A percentile compares a stretch with the other conserved stretches of the same genome.
These are phyloP conservation scores for Upupa epops DNA, from an alignment of 2,113 vertebrate genomes.

Conservation along the genomic window DNA sequence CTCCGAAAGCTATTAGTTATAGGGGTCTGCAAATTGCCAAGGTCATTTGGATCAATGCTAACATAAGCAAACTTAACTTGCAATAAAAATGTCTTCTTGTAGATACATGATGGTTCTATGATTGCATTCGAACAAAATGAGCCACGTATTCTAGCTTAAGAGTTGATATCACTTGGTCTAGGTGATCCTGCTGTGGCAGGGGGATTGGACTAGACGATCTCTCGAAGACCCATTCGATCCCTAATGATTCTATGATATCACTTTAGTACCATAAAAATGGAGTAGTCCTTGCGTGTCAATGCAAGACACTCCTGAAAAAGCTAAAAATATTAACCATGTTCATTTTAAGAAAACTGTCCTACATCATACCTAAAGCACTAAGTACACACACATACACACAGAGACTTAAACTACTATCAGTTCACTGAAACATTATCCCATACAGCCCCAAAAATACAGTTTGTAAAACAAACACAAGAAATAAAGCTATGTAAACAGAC, in stretches of 20 bases:
- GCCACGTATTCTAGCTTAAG: not conserved
- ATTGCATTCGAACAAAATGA: not conserved
- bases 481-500: not conserved
- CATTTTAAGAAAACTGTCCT: not conserved
- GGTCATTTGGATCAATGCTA: not conserved
- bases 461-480: not conserved
- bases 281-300: not conserved
- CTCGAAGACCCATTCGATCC: no score
- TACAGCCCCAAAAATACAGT: not conserved
- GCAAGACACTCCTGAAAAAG: not conserved
- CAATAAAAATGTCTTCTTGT: not conserved
- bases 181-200: no score
- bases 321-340: not conserved
- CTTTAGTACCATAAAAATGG: not conserved
- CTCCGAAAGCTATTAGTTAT: slow-evolving; percentile 16
- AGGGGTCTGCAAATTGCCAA: not conserved
- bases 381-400: not conserved
- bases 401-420: not conserved
- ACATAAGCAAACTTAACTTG: not conserved
- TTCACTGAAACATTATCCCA: not conserved
- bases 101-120: not conserved
- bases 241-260: no score
- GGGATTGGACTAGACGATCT: no score
- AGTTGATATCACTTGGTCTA: not conserved
- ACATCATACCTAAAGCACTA: not conserved